These are phyloP conservation scores for Archips xylosteana DNA, from an alignment of 2,888 invertebrate genomes.

Conservation along the genomic window DNA sequence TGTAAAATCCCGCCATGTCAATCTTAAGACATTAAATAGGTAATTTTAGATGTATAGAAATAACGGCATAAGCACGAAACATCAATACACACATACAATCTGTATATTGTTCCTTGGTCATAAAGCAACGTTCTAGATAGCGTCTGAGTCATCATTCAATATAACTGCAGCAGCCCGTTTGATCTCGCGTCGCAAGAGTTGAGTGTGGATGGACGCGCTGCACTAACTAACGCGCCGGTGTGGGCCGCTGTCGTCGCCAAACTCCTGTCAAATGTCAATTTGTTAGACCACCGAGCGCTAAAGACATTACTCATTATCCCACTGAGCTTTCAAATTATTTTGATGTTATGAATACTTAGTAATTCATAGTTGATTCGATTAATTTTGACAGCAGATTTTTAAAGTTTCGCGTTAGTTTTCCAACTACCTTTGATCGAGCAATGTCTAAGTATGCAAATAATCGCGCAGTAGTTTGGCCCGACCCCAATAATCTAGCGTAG, in stretches of 20 bases:
- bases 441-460: conserved; percentile 45
- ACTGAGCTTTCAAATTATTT: not conserved
- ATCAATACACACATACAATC: conserved; percentile 17
- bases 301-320: conserved; percentile 5
- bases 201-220: conserved; percentile 37
- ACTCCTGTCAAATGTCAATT: conserved; percentile 31
- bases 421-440: conserved; percentile 19
- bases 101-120: conserved; percentile 31
- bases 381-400: not conserved
- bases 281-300: conserved; percentile 34
- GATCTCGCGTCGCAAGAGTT: conserved; percentile 25
- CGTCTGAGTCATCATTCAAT: conserved; percentile 37
- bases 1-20: not conserved
- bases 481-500: conserved; percentile 50
- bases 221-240: conserved; percentile 21
- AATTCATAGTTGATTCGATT: not conserved
- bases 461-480: conserved; percentile 53
- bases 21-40: not conserved
- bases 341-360: not conserved
- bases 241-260: conserved; percentile 31
- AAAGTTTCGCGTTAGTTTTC: conserved; percentile 4
- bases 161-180: conserved; percentile 29
- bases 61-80: conserved; percentile 22
- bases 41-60: not conserved
- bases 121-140: conserved; percentile 38